Evolutionary conservation across 1,140 invertebrate species (phyloP).

Genomic region (Anagrus nilaparvatae): DNA sequence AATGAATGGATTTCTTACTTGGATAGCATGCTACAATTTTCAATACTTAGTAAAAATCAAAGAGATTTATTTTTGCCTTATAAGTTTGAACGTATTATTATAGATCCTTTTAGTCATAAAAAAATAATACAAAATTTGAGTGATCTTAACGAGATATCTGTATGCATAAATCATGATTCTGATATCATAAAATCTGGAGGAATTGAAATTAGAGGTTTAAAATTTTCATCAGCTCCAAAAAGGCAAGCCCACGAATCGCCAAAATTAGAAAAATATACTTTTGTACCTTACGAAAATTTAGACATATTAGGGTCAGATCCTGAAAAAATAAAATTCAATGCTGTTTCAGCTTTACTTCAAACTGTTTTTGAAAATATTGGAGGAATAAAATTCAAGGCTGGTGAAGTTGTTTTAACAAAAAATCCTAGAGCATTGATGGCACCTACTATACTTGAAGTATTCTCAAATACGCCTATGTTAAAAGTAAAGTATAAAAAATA

Average conservation of each 20-base stretch:
- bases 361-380: conserved; percentile 65
- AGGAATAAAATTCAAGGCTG: conserved; percentile 55
- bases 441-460: conserved; percentile 42
- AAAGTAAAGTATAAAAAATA: too few species aligned
- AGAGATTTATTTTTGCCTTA: not conserved
- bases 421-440: conserved; percentile 37
- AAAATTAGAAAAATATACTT: conserved; percentile 61
- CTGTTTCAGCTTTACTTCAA: conserved; percentile 50
- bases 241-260: conserved; percentile 52
- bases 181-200: conserved; percentile 52
- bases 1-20: conserved; percentile 82
- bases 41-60: not conserved
- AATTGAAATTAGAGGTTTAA: conserved; percentile 70
- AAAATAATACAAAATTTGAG: conserved; percentile 4
- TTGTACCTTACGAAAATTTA: conserved; percentile 45
- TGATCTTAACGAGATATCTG: conserved; percentile 27
- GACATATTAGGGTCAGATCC: conserved; percentile 16
- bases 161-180: conserved; percentile 39
- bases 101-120: not conserved
- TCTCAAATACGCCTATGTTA: conserved; percentile 49
- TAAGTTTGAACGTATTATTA: not conserved
- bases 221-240: conserved; percentile 66
- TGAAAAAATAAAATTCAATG: conserved; percentile 41
- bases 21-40: conserved; percentile 73
- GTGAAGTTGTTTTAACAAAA: conserved; percentile 49